These are phyloP conservation scores for Atethmia centrago DNA, from an alignment of 2,888 invertebrate species.

Conservation along the genomic window DNA sequence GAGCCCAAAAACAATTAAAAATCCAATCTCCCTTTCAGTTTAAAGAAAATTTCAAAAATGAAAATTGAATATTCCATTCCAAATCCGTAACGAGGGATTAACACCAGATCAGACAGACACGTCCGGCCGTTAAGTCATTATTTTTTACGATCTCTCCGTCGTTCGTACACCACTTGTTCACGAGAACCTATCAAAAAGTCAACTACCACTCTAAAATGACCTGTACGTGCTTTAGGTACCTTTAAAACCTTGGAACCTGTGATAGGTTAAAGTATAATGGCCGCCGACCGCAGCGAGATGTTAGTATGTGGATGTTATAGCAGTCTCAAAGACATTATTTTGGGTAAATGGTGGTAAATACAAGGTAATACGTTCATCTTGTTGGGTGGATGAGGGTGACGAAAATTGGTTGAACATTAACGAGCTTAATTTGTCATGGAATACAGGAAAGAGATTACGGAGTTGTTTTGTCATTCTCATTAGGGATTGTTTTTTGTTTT, in stretches of 20 bases:
- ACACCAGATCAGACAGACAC: slow-evolving; percentile 56
- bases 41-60: slow-evolving; percentile 4
- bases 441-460: slow-evolving; percentile 1
- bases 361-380: slow-evolving; percentile 38
- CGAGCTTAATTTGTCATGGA: slow-evolving; percentile 37
- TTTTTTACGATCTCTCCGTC: slow-evolving; percentile 72
- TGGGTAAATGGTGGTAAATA: slow-evolving; percentile 60
- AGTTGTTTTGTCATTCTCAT: slow-evolving; percentile 20
- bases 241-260: slow-evolving; percentile 24
- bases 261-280: slow-evolving; percentile 58
- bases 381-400: slow-evolving; percentile 37
- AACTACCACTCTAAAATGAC: slow-evolving; percentile 60
- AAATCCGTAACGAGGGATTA: slow-evolving; percentile 56
- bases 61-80: slow-evolving; percentile 21
- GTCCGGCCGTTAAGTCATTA: slow-evolving; percentile 66
- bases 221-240: slow-evolving; percentile 41
- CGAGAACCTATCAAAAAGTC: slow-evolving; percentile 68
- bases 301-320: slow-evolving; percentile 62
- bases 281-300: slow-evolving; percentile 56
- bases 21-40: not conserved
- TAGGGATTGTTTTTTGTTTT: not conserved
- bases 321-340: slow-evolving; percentile 65
- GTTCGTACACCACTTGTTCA: slow-evolving; percentile 70
- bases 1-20: not conserved
- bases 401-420: slow-evolving; percentile 36